Percentiles rank a stretch among this genome's conserved stretches.
Evolutionary conservation across 2,113 vertebrate species (phyloP).

Genomic region (Phaetusa simplex): DNA sequence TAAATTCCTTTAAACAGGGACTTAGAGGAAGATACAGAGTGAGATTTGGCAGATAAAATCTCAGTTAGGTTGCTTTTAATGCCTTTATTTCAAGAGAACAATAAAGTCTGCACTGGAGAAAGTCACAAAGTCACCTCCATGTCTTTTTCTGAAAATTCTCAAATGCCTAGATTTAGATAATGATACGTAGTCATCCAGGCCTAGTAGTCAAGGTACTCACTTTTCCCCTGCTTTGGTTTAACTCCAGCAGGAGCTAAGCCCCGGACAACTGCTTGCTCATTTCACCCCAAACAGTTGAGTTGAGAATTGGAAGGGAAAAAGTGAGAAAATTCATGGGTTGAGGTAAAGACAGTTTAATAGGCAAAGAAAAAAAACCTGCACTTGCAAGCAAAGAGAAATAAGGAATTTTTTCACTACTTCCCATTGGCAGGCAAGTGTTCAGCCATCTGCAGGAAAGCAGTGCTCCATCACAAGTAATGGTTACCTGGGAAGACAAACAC

Average conservation of each 20-base stretch:
- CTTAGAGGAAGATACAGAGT: neutral
- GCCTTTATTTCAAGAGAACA: neutral
- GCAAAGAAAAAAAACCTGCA: neutral
- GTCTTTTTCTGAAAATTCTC: neutral
- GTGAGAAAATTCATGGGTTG: neutral
- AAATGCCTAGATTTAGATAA: neutral
- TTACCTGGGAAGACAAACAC: neutral
- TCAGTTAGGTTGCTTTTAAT: neutral
- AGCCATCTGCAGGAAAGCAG: neutral
- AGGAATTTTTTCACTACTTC: neutral
- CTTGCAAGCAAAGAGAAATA: neutral
- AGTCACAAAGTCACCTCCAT: neutral
- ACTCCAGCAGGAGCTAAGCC: neutral
- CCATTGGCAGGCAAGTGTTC: neutral
- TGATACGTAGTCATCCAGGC: neutral
- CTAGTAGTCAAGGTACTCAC: neutral
- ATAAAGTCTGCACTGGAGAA: neutral
- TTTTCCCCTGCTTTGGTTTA: neutral
- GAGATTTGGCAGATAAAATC: neutral
- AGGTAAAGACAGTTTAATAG: neutral
- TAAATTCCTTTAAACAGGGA: neutral
- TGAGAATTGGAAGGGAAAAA: neutral
- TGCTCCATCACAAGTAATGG: rapidly evolving
- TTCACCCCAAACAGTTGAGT: neutral
- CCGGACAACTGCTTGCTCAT: neutral